Conservation (phyloP, 2,888 invertebrate genomes). For the Drosophila buzzatii region DNA sequence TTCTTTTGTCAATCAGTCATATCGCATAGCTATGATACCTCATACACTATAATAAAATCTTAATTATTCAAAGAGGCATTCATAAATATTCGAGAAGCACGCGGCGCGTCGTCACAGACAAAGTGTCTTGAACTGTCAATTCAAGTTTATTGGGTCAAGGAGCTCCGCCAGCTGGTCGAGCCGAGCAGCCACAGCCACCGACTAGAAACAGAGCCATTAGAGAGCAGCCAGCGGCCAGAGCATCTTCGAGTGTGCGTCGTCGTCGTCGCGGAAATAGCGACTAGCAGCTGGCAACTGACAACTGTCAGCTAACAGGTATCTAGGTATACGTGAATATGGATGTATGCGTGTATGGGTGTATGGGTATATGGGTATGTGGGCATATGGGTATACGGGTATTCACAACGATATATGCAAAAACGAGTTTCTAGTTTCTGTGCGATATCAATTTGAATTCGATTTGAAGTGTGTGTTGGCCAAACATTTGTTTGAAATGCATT, state of each 20-base stretch:
- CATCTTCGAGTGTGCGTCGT: conserved; percentile 35
- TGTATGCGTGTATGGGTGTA: neutral
- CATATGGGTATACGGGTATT: conserved; percentile 15
- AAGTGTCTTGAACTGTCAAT: conserved; percentile 78
- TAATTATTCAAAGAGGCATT: conserved; percentile 59
- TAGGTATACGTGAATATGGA: conserved; percentile 13
- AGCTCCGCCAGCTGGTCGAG: conserved; percentile 69
- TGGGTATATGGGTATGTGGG: conserved; percentile 5
- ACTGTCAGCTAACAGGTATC: conserved; percentile 42
- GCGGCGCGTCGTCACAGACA: conserved; percentile 63
- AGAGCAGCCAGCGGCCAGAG: conserved; percentile 13
- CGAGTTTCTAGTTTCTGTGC: conserved; percentile 56
- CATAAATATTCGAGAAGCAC: conserved; percentile 76
- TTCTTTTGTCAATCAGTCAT: neutral
- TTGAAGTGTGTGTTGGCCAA: conserved; percentile 44
- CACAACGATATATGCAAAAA: conserved; percentile 47
- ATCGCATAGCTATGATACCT: conserved; percentile 13
- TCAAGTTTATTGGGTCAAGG: conserved; percentile 85
- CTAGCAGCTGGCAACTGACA: conserved; percentile 31
- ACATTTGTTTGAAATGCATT: conserved; percentile 80
- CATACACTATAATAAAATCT: conserved; percentile 35
- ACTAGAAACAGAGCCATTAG: conserved; percentile 22
- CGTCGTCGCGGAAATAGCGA: conserved; percentile 50
- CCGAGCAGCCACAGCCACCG: conserved; percentile 24
- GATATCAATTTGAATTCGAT: conserved; percentile 38